These are phyloP conservation scores for Ophion ventricosus DNA, from an alignment of 2,888 invertebrate species.

Conservation along the genomic window DNA sequence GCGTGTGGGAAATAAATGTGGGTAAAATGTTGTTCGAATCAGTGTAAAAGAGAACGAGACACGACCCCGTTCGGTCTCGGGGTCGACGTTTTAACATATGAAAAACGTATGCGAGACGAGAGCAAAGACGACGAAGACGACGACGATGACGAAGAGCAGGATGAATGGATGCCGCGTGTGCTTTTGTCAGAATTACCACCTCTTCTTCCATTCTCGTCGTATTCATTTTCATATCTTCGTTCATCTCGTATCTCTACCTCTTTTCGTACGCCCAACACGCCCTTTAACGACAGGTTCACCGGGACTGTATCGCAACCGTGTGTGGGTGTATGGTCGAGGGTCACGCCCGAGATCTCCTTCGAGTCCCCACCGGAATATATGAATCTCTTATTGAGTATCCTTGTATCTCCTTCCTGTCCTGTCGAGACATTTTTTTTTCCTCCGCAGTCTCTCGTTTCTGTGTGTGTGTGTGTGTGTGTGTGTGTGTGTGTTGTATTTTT, in stretches of 20 bases:
- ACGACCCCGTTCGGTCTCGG: constrained; percentile 49
- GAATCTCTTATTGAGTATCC: constrained; percentile 74
- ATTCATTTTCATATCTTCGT: constrained; percentile 28
- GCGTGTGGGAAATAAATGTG: constrained; percentile 35
- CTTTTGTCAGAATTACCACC: constrained; percentile 63
- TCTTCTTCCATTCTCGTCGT: constrained; percentile 46
- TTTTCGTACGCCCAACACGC: constrained; percentile 27
- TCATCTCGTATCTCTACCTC: constrained; percentile 9
- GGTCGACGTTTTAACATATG: constrained; percentile 60
- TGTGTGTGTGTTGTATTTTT: constrained; percentile 8
- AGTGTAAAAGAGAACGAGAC: constrained; percentile 19
- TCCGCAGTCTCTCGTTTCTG: constrained; percentile 50
- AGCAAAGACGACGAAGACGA: constrained; percentile 23
- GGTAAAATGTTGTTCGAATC: constrained; percentile 41
- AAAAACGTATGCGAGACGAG: constrained; percentile 51
- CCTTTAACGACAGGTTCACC: constrained; percentile 61
- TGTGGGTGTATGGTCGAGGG: constrained; percentile 44
- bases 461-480: constrained; percentile 1
- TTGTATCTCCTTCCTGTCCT: constrained; percentile 62
- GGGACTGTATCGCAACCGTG: constrained; percentile 47
- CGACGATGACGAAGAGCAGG: constrained; percentile 40
- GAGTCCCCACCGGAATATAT: constrained; percentile 70
- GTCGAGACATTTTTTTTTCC: constrained; percentile 69
- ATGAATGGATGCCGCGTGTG: constrained; percentile 57
- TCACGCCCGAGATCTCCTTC: constrained; percentile 60